A percentile compares a stretch with the other conserved stretches of the same genome.
Conservation (phyloP, 2,888 invertebrate genomes). For the Dorcus hopei region DNA sequence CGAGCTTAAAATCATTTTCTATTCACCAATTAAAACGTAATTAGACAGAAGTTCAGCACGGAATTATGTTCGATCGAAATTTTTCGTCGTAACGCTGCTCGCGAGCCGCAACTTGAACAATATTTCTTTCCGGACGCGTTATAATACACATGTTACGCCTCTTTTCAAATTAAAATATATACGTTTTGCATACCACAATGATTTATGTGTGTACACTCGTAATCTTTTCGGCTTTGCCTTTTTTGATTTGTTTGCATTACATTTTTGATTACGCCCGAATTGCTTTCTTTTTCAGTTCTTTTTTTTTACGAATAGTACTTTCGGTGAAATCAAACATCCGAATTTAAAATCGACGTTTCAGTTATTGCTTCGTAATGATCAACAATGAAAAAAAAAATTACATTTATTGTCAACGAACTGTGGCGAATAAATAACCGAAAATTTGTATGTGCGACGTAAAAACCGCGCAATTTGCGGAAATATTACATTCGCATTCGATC, state of each 20-base stretch:
- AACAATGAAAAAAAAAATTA: no score
- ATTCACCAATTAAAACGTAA: constrained; percentile 42
- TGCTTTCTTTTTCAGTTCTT: no score
- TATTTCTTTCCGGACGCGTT: constrained; percentile 44
- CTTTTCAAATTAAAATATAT: constrained; percentile 46
- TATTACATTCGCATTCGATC: no score
- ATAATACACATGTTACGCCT: constrained; percentile 44
- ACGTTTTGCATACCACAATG: constrained; percentile 43
- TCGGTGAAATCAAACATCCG: no score
- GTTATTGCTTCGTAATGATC: no score
- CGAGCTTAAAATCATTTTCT: constrained; percentile 3
- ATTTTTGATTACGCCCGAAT: no score
- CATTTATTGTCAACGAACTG: no score
- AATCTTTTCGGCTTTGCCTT: not conserved
- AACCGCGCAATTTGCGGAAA: no score
- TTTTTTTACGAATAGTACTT: no score
- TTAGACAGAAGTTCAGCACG: constrained; percentile 27
- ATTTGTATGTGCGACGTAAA: no score
- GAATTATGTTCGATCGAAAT: constrained; percentile 13
- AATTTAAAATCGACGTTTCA: no score
- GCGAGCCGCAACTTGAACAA: constrained; percentile 33
- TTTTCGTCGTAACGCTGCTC: not conserved
- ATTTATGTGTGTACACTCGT: constrained; percentile 23
- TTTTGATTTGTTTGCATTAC: not conserved
- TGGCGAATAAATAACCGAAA: no score